Evolutionary conservation across 2,888 invertebrate species (phyloP).

Genomic region (Piscicola geometra): DNA sequence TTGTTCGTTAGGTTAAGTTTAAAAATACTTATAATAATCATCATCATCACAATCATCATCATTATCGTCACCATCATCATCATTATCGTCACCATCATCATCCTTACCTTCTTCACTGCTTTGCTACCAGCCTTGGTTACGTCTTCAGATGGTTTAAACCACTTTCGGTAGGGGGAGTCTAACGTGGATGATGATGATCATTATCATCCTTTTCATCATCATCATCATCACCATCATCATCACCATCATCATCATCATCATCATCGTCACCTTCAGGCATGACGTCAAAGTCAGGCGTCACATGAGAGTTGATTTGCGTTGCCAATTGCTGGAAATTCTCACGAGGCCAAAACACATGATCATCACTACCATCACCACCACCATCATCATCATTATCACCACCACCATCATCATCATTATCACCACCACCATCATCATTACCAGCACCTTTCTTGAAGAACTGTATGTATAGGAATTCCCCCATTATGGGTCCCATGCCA

Average conservation of each 20-base stretch:
- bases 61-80: too few species aligned
- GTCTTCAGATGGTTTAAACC: too few species aligned
- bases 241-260: conserved; percentile 22
- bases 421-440: background rate
- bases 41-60: too few species aligned
- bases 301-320: conserved; percentile 50
- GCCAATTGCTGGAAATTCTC: conserved; percentile 52
- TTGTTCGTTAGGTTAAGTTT: too few species aligned
- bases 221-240: conserved; percentile 21
- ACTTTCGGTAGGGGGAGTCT: too few species aligned
- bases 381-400: too few species aligned
- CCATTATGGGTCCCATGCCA: conserved; percentile 54
- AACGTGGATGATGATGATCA: too few species aligned
- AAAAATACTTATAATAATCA: too few species aligned
- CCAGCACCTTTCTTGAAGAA: conserved; percentile 48
- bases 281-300: conserved; percentile 47
- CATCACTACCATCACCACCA: conserved; percentile 45
- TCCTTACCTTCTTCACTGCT: too few species aligned
- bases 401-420: background rate
- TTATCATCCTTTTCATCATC: background rate
- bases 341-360: conserved; percentile 50
- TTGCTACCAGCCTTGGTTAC: too few species aligned
- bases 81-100: too few species aligned
- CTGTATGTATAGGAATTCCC: conserved; percentile 52
- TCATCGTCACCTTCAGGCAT: background rate